Evolutionary conservation across 2,888 invertebrate genomes (phyloP), one percentile per base, ranked within the genome.

Genomic region (Acanthosoma haemorrhoidale): DNA sequence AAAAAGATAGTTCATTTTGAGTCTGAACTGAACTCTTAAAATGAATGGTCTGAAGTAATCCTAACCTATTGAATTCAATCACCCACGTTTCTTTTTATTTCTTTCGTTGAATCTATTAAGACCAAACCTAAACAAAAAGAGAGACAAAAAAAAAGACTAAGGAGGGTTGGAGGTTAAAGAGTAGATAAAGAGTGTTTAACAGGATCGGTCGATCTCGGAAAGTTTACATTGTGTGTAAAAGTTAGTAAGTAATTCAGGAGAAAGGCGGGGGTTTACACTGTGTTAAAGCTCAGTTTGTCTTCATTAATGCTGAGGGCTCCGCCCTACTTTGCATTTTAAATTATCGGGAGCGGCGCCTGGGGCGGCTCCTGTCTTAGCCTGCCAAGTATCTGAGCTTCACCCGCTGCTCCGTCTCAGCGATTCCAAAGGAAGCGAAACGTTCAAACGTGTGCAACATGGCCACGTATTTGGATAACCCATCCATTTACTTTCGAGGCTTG

Each of bases 251-350:
- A 64, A 64, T 64, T 64, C 64, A 64, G 31, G 64, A 29, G 41
- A 31, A 16, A 41, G 64, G 13, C n/a, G 5, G 51, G 21, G 36
- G 58, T 57, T 57, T 39, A 29, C 57, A 64, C 64, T 64, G 38
- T 41, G 63, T 69, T 69, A 69, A 69, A 63, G 69, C 41, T 61
- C 69, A 43, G 61, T 69, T 69, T 69, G 69, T 69, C 69, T 69
- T 69, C 69, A 69, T 69, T 69, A 69, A 69, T 63, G 63, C 58
- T 21, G 25, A 21, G 16, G 16, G n/a, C 41, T 51, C n/a, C 9
- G 41, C 9, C 64, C 68, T 64, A 61, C 72, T 72, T 72, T 72
- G 70, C 72, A 72, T 72, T 72, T 72, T 72, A 72, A 72, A 72
- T 72, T 70, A 67, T 70, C 66, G 41, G 15, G 21, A 51, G 25